phyloP scores from a whole-genome alignment of 2,888 invertebrate genomes.

The Pollenia angustigena region DNA sequence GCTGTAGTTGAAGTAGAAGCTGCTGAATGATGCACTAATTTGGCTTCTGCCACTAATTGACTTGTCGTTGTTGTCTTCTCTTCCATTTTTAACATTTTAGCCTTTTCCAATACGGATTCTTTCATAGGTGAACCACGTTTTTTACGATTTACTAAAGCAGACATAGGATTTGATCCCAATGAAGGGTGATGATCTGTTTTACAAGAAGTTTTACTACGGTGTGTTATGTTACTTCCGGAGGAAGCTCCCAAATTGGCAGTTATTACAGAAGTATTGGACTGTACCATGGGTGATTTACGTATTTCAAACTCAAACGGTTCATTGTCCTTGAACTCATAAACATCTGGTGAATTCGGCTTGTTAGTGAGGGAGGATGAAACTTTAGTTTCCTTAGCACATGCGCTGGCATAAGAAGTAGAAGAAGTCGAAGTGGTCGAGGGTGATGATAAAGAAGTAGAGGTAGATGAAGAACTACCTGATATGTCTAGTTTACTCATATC shows the following conservation, averaged over 20 bases:
- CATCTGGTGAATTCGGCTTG: conserved; percentile 85
- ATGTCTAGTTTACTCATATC: conserved; percentile 82
- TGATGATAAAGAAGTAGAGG: conserved; percentile 68
- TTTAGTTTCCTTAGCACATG: conserved; percentile 60
- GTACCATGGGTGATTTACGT: conserved; percentile 83
- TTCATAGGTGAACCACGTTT: conserved; percentile 82
- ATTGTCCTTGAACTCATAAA: conserved; percentile 95
- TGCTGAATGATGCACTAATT: conserved; percentile 66
- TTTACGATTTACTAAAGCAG: conserved; percentile 76
- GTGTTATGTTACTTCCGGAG: neutral
- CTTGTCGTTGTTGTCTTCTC: conserved; percentile 62
- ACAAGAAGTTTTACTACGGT: conserved; percentile 41
- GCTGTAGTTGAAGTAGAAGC: conserved; percentile 24
- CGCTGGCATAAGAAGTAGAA: conserved; percentile 63
- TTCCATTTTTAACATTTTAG: conserved; percentile 78
- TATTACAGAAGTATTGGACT: conserved; percentile 57
- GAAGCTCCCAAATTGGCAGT: conserved; percentile 49
- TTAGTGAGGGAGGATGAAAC: conserved; percentile 43
- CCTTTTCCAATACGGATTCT: conserved; percentile 78
- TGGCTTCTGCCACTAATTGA: conserved; percentile 73
- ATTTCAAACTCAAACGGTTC: conserved; percentile 94
- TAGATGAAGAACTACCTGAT: conserved; percentile 76
- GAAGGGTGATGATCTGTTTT: conserved; percentile 62
- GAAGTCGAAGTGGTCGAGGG: conserved; percentile 66
- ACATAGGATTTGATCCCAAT: conserved; percentile 68